These are phyloP conservation scores for Apostichopus parvimensis DNA, from an alignment of 35 echinoderm and acorn worm genomes.

Conservation along the genomic window DNA sequence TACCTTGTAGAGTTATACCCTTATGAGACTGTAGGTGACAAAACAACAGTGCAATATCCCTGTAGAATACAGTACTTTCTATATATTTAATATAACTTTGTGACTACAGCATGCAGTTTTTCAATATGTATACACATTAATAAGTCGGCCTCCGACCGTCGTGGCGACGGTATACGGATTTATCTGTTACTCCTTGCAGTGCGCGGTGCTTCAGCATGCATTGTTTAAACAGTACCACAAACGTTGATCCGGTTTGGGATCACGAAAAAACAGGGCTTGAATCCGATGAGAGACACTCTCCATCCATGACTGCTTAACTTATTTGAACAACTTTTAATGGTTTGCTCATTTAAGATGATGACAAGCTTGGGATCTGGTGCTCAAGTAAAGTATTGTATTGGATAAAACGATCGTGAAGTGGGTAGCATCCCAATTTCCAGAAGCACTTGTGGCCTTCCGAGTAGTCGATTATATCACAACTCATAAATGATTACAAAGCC, in stretches of 20 bases:
- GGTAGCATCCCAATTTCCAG: not conserved
- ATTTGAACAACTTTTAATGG: too few relatives aligned
- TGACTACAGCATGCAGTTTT: slow-evolving; percentile 8
- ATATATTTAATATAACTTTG: not conserved
- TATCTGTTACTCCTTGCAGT: not conserved
- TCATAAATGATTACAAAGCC: not conserved
- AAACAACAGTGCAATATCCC: not conserved
- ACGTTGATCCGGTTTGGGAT: not conserved
- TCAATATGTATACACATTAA: not conserved
- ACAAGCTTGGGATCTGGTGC: too few relatives aligned
- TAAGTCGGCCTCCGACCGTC: not conserved
- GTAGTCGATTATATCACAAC: not conserved
- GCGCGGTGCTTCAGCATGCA: not conserved
- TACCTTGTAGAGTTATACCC: too few relatives aligned
- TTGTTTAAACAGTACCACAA: not conserved
- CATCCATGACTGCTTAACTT: not conserved
- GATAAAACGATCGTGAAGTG: not conserved
- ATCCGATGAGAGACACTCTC: not conserved
- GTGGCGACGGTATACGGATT: too few relatives aligned
- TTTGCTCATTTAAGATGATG: too few relatives aligned
- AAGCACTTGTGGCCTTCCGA: not conserved
- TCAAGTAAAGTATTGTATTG: too few relatives aligned
- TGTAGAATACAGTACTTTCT: slow-evolving; percentile 18
- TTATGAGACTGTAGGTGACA: not conserved
- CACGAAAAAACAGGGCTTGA: too few relatives aligned